Evolutionary conservation across 2,888 invertebrate genomes (phyloP).

Genomic region (Eilema griseolum): DNA sequence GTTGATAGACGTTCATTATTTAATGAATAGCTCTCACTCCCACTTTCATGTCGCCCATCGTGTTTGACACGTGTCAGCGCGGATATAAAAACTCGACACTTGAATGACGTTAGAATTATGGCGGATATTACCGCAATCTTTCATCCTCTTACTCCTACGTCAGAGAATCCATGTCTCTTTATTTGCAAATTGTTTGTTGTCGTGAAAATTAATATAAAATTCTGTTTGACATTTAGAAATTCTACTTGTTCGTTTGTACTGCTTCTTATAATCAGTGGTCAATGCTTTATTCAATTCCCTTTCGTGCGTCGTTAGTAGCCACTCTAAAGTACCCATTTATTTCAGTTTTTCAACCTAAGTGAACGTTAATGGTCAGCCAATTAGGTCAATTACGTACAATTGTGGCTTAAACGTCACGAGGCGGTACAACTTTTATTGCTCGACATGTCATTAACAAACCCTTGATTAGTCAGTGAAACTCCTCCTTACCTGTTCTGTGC

Average conservation of each 20-base stretch:
- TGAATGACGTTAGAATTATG: conserved; percentile 41
- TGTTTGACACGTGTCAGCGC: conserved; percentile 47
- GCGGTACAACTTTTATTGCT: conserved; percentile 29
- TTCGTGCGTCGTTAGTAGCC: too few species aligned
- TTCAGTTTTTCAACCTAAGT: background rate
- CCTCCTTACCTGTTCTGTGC: conserved; percentile 64
- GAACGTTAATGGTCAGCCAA: background rate
- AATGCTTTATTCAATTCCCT: too few species aligned
- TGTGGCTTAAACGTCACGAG: conserved; percentile 25
- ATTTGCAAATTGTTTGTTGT: background rate
- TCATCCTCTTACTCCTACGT: conserved; percentile 33
- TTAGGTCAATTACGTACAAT: conserved; percentile 13
- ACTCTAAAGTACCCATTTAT: background rate
- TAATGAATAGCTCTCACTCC: conserved; percentile 28
- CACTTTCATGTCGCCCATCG: conserved; percentile 21
- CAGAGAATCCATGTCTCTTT: conserved; percentile 15
- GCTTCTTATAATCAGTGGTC: too few species aligned
- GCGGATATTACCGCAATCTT: conserved; percentile 40
- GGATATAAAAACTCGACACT: conserved; percentile 29
- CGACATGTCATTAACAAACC: conserved; percentile 60
- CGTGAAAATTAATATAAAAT: background rate
- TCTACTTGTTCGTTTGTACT: too few species aligned
- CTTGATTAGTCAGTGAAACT: conserved; percentile 67
- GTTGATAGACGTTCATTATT: conserved; percentile 33
- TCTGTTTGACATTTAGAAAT: background rate